These are phyloP conservation scores for Cataglyphis hispanica DNA, from an alignment of 1,140 invertebrate species.

Conservation along the genomic window DNA sequence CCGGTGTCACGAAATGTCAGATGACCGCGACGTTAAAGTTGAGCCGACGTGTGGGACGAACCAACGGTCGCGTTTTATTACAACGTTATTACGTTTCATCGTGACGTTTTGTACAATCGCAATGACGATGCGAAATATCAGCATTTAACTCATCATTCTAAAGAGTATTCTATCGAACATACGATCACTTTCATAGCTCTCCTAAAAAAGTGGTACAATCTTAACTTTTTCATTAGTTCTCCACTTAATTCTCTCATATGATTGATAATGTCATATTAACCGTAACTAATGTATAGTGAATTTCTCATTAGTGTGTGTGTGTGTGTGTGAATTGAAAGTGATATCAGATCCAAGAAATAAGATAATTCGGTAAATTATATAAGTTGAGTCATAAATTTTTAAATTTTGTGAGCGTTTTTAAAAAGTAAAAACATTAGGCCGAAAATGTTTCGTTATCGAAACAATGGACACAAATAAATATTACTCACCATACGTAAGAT, in stretches of 20 bases:
- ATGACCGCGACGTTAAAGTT: constrained; percentile 59
- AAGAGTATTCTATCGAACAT: constrained; percentile 3
- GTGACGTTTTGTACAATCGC: constrained; percentile 58
- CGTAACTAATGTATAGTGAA: neutral
- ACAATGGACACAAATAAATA: too few relatives aligned
- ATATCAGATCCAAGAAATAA: neutral
- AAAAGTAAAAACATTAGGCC: too few relatives aligned
- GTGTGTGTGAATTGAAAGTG: neutral
- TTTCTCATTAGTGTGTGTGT: neutral
- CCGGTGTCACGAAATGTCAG: constrained; percentile 58
- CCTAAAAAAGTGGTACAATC: neutral
- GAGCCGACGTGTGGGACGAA: constrained; percentile 43
- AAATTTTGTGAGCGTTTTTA: too few relatives aligned
- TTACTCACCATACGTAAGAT: too few relatives aligned
- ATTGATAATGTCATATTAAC: constrained; percentile 9
- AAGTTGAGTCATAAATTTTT: too few relatives aligned
- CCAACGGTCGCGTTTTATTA: constrained; percentile 58
- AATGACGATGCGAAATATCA: constrained; percentile 62
- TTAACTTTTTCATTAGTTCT: constrained; percentile 24
- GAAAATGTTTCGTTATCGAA: too few relatives aligned
- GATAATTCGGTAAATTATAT: neutral
- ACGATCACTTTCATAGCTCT: neutral
- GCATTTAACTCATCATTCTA: constrained; percentile 48
- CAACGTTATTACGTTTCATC: constrained; percentile 62
- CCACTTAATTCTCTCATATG: neutral